Evolutionary conservation across 2,888 invertebrate species (phyloP).

Genomic region (Hydriomena furcata): DNA sequence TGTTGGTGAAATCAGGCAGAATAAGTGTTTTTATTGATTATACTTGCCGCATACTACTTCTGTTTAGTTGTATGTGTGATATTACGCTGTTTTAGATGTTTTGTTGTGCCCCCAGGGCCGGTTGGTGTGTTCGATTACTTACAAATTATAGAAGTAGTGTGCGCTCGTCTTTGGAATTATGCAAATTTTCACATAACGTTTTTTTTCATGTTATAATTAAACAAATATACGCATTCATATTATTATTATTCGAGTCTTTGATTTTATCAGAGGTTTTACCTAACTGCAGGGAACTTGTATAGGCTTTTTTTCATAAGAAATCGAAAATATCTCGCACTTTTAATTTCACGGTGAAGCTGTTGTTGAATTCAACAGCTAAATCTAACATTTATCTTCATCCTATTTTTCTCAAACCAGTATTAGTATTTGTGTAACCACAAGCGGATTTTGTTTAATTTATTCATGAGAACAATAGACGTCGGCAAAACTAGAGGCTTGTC

Average conservation of each 20-base stretch:
- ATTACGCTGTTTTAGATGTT: slow-evolving; percentile 55
- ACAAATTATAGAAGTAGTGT: slow-evolving; percentile 62
- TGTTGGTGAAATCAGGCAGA: slow-evolving; percentile 14
- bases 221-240: slow-evolving; percentile 78
- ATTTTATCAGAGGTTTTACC: slow-evolving; percentile 37
- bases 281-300: too few species aligned
- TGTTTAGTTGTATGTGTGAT: slow-evolving; percentile 57
- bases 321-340: not conserved
- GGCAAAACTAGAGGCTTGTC: slow-evolving; percentile 44
- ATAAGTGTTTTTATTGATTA: slow-evolving; percentile 29
- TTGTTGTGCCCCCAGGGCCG: slow-evolving; percentile 59
- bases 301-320: too few species aligned
- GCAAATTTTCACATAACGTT: slow-evolving; percentile 73
- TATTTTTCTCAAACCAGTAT: slow-evolving; percentile 30
- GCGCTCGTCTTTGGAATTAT: slow-evolving; percentile 59
- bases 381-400: slow-evolving; percentile 3
- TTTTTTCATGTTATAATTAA: slow-evolving; percentile 80
- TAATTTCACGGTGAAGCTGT: not conserved
- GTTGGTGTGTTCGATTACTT: slow-evolving; percentile 58
- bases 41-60: slow-evolving; percentile 52
- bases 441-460: slow-evolving; percentile 26
- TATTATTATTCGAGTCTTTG: slow-evolving; percentile 49
- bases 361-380: slow-evolving; percentile 2
- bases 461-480: slow-evolving; percentile 36
- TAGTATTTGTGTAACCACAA: slow-evolving; percentile 36